Conservation (phyloP, 2,113 vertebrate genomes). For the Siniperca knerii region DNA sequence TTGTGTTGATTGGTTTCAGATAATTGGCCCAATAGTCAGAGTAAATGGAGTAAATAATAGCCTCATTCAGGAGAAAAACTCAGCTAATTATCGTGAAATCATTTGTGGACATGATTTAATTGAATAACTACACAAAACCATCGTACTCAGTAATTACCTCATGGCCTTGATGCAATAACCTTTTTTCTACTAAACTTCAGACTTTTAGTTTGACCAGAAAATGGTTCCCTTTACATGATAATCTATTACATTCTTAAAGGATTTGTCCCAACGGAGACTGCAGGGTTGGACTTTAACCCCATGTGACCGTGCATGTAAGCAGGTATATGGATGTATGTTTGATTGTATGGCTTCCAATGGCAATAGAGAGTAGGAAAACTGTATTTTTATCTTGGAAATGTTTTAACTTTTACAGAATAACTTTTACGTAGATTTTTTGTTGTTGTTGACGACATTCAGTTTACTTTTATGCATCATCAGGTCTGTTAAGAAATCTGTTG, state of each 20-base stretch:
- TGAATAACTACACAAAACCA: neutral
- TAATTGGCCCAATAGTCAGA: neutral
- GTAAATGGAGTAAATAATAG: neutral
- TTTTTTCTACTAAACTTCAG: neutral
- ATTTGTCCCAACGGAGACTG: neutral
- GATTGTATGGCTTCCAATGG: too few relatives aligned
- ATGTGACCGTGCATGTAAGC: too few relatives aligned
- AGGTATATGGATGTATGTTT: too few relatives aligned
- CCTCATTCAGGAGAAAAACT: accelerated
- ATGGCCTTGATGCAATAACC: neutral
- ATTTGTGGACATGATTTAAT: neutral
- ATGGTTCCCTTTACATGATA: too few relatives aligned
- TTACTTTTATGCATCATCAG: neutral
- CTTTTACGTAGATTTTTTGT: too few relatives aligned
- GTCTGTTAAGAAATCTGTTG: neutral
- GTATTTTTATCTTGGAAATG: neutral
- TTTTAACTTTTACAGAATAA: neutral
- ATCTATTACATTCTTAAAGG: neutral
- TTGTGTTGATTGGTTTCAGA: neutral
- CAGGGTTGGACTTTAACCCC: too few relatives aligned
- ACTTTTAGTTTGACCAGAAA: neutral
- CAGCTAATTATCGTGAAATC: neutral
- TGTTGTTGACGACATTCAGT: too few relatives aligned
- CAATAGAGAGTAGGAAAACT: neutral
- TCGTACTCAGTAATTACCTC: neutral